Evolutionary conservation across 2,888 invertebrate species (phyloP), one percentile per base, ranked within the genome.

Genomic region (Acrobasis repandana): DNA sequence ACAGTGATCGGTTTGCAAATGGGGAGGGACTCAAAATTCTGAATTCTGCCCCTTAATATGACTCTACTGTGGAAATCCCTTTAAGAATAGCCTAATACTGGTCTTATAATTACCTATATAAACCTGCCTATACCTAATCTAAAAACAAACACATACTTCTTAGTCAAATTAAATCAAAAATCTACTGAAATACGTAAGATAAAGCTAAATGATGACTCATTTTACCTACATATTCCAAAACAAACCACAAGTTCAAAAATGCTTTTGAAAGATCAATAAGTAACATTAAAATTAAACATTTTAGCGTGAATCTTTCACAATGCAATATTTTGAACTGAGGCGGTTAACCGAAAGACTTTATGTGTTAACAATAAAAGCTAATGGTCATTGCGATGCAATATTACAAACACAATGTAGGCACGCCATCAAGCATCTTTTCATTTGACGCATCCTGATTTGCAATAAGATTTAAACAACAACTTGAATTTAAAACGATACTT

Each of bases 301-400:
- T 57, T 34, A 47, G 49, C 34, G 9, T 4, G 43, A 14, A 20
- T 18, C 38, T 54, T 49, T 58, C 50, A 58, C 57, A 57, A 48
- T 15, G 34, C 47, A 57, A 48, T 34, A 48, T 47, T 58, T 36
- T 18, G 48, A 34, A 49, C 18, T 33, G n/a, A 59, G 51, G 59
- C 20, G 59, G 58, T 58, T 58, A 58, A 58, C 58, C 58, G 49
- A 58, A n/a, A 58, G 36, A 38, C 20, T 58, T 58, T 58, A 58
- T 49, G 58, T 16, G 36, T 34, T 49, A 48, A 58, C 58, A 58
- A 58, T 58, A 58, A 58, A 58, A 36, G 49, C 49, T 57, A 57
- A 47, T 57, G 46, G 46, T 57, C 47, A 57, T 54, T 16, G 52
- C 52, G 34, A 36, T 38, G 54, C 54, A 38, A 43, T 54, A 38